Conservation (phyloP, 2,888 invertebrate species). For the Pecten maximus region DNA sequence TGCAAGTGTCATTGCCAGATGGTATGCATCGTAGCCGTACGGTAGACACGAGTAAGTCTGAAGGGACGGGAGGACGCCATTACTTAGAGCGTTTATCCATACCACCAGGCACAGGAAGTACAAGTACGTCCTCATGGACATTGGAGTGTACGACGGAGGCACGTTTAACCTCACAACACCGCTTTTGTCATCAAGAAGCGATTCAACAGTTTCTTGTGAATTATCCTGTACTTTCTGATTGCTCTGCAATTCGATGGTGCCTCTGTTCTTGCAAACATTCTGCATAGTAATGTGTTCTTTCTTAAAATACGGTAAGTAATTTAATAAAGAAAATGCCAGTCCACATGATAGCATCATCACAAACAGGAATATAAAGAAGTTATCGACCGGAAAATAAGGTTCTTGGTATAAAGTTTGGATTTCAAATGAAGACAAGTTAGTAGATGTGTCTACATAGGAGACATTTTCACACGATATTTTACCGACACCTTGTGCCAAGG, state of each 20-base stretch:
- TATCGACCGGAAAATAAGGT: slow-evolving; percentile 87
- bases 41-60: slow-evolving; percentile 92
- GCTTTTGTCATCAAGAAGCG: not conserved
- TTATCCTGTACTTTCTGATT: not conserved
- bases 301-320: slow-evolving; percentile 78
- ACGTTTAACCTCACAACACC: not conserved
- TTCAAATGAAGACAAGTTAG: slow-evolving; percentile 82
- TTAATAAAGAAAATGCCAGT: slow-evolving; percentile 86
- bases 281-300: slow-evolving; percentile 47
- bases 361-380: slow-evolving; percentile 88
- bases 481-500: slow-evolving; percentile 90
- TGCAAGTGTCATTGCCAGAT: slow-evolving; percentile 89
- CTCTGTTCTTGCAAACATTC: not conserved
- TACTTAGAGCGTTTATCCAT: slow-evolving; percentile 87
- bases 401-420: slow-evolving; percentile 64
- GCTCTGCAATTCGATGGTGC: not conserved
- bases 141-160: not conserved
- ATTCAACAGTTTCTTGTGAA: not conserved
- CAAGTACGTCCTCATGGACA: slow-evolving; percentile 45
- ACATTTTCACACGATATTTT: slow-evolving; percentile 60
- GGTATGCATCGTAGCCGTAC: slow-evolving; percentile 89
- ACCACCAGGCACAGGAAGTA: slow-evolving; percentile 81
- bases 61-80: slow-evolving; percentile 91
- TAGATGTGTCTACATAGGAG: slow-evolving; percentile 56
- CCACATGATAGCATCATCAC: slow-evolving; percentile 87